Evolutionary conservation across 2,113 vertebrate genomes (phyloP).

Genomic region (Triplophysa rosa): DNA sequence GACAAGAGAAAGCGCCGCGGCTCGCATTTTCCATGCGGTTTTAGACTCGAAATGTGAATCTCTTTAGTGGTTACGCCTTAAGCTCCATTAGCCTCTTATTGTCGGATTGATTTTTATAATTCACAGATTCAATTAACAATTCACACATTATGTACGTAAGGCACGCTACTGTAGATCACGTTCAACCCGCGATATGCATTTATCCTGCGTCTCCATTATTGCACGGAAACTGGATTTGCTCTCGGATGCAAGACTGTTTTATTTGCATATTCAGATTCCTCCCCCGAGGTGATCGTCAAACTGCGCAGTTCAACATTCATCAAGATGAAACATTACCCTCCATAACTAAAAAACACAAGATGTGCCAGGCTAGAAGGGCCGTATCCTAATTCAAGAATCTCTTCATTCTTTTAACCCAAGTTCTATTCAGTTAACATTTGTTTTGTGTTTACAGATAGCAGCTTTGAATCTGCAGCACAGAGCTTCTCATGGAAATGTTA

Average conservation of each 20-base stretch:
- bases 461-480: background rate
- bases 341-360: constrained; percentile 34
- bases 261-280: constrained; percentile 52
- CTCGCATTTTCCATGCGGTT: too few relatives aligned
- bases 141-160: constrained; percentile 1
- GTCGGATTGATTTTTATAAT: background rate
- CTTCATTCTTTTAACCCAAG: background rate
- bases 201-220: constrained; percentile 31
- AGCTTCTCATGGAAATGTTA: background rate
- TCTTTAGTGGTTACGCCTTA: background rate
- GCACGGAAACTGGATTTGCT: constrained; percentile 19
- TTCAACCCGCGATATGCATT: constrained; percentile 27
- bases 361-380: constrained; percentile 22
- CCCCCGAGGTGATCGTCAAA: constrained; percentile 43
- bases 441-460: constrained; percentile 1
- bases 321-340: constrained; percentile 42
- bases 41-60: too few relatives aligned
- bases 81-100: background rate
- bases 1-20: too few relatives aligned
- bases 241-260: constrained; percentile 6
- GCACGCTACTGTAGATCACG: constrained; percentile 8
- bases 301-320: constrained; percentile 43
- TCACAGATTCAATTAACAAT: constrained; percentile 9
- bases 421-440: background rate
- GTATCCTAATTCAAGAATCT: constrained; percentile 19